Evolutionary conservation across 2,888 invertebrate species (phyloP).

Genomic region (Thymelicus lineola): DNA sequence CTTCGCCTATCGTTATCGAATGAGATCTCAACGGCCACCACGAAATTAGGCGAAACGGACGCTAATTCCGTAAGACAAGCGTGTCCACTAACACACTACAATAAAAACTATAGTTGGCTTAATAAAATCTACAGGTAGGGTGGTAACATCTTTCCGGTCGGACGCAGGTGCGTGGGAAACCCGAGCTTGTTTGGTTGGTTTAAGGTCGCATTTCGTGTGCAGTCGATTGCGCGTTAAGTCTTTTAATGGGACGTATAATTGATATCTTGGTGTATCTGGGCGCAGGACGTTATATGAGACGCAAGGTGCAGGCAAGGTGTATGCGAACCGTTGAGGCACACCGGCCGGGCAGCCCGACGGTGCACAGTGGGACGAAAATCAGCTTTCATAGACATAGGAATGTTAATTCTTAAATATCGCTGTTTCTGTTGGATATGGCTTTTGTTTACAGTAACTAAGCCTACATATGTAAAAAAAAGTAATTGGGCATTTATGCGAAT

Average conservation of each 20-base stretch:
- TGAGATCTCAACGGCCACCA: constrained; percentile 69
- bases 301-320: constrained; percentile 84
- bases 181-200: neutral
- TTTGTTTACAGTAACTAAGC: too few species aligned
- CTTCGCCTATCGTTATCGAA: constrained; percentile 54
- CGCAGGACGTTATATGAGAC: constrained; percentile 59
- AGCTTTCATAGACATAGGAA: too few species aligned
- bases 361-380: too few species aligned
- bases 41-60: constrained; percentile 59
- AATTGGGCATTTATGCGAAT: too few species aligned
- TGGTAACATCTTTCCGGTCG: constrained; percentile 72
- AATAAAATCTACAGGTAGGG: constrained; percentile 78
- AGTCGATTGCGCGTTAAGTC: constrained; percentile 43
- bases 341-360: constrained; percentile 42
- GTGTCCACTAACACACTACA: constrained; percentile 75
- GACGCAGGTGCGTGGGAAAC: constrained; percentile 42
- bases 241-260: constrained; percentile 53
- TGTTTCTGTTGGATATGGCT: too few species aligned
- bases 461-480: too few species aligned
- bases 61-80: constrained; percentile 79
- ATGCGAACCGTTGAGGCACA: constrained; percentile 66
- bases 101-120: constrained; percentile 76
- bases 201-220: constrained; percentile 39
- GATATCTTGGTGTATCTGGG: constrained; percentile 77
- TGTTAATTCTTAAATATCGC: too few species aligned